phyloP scores from a whole-genome alignment of 2,797 vertebrate genomes.

The Danio albolineatus region DNA sequence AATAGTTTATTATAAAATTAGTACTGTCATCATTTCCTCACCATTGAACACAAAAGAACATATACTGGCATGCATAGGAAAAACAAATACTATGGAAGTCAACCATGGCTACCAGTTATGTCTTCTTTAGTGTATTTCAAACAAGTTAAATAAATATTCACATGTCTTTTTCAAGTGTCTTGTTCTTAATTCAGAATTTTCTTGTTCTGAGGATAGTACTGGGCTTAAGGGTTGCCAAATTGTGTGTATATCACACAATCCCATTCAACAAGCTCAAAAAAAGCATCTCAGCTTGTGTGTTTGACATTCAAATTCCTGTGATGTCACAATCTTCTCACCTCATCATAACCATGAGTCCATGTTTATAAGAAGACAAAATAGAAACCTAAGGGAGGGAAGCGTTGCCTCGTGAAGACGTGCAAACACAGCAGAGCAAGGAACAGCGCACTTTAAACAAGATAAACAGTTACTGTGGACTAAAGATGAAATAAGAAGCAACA shows the following conservation, averaged over 20 bases:
- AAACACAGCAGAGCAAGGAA: slow-evolving; percentile 50
- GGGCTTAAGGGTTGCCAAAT: not conserved
- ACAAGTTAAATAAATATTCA: slow-evolving; percentile 1
- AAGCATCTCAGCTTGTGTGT: slow-evolving; percentile 38
- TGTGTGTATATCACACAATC: not conserved
- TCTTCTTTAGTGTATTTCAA: no score
- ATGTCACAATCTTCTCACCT: slow-evolving; percentile 46
- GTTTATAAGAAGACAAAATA: slow-evolving; percentile 54
- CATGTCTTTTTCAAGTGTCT: not conserved
- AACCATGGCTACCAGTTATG: no score
- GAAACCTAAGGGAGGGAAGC: slow-evolving; percentile 52
- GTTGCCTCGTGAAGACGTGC: slow-evolving; percentile 35
- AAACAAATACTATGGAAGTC: no score
- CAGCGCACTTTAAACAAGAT: slow-evolving; percentile 56
- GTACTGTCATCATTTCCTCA: no score
- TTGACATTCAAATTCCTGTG: slow-evolving; percentile 29
- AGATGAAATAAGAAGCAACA: slow-evolving; percentile 55
- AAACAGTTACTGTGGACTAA: slow-evolving; percentile 56
- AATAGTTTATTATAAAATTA: no score
- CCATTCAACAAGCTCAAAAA: not conserved
- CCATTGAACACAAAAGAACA: no score
- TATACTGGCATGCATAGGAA: no score
- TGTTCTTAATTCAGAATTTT: not conserved
- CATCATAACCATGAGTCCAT: slow-evolving; percentile 44
- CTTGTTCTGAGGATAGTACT: not conserved